Conservation (phyloP, 2,888 invertebrate genomes). For the Liopterus haemorrhoidalis region DNA sequence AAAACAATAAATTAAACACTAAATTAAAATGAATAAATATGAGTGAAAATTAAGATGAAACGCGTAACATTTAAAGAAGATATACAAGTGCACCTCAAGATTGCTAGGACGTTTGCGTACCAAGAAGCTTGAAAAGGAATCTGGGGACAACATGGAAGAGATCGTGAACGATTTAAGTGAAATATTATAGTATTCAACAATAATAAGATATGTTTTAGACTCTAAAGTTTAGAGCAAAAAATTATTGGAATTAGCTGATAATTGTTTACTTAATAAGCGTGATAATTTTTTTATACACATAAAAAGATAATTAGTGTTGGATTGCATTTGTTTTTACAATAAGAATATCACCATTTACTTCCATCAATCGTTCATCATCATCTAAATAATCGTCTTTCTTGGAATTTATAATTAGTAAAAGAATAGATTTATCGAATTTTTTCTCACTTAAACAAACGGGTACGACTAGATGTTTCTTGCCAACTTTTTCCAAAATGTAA, state of each 20-base stretch:
- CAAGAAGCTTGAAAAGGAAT: constrained; percentile 54
- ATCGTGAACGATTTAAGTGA: constrained; percentile 50
- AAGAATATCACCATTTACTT: background rate
- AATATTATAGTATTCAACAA: no score
- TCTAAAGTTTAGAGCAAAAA: no score
- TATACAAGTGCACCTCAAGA: no score
- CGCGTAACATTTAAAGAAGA: no score
- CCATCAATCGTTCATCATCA: constrained; percentile 1
- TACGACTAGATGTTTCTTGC: constrained; percentile 3
- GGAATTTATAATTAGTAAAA: constrained; percentile 9
- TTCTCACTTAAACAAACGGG: constrained; percentile 19
- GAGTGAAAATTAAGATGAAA: constrained; percentile 35
- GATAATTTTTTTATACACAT: constrained; percentile 24
- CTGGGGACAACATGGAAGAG: constrained; percentile 55
- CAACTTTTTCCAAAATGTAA: constrained; percentile 25
- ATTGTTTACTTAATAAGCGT: constrained; percentile 18
- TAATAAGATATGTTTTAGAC: no score
- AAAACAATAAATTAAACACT: background rate
- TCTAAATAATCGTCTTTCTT: constrained; percentile 3
- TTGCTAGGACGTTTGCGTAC: constrained; percentile 57
- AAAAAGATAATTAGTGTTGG: constrained; percentile 13
- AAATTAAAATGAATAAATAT: constrained; percentile 3
- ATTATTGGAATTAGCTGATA: no score
- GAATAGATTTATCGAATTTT: constrained; percentile 8
- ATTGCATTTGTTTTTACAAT: background rate